A percentile compares a stretch with the other conserved stretches of the same genome.
phyloP scores from a whole-genome alignment of 2,113 vertebrate species.

The Clarias macrocephalus region DNA sequence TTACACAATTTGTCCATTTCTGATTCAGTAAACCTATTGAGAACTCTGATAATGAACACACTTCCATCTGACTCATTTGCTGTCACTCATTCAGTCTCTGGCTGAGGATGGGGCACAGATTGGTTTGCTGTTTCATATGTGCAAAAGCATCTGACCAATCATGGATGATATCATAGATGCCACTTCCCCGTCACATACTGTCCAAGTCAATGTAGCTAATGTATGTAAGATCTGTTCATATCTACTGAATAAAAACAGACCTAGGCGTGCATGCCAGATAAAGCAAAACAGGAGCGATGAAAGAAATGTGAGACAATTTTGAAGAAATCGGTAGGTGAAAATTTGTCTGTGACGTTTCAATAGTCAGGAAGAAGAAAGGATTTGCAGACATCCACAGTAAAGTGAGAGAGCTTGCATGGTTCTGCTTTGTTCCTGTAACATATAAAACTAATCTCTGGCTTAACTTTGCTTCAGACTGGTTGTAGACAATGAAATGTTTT shows the following conservation, averaged over 20 bases:
- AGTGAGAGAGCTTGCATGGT: background rate
- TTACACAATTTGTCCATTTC: too few relatives aligned
- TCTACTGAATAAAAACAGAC: background rate
- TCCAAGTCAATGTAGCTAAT: too few relatives aligned
- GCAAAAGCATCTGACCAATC: too few relatives aligned
- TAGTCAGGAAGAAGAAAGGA: background rate
- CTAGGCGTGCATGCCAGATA: background rate
- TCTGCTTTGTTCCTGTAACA: background rate
- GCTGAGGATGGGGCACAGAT: too few relatives aligned
- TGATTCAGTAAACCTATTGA: too few relatives aligned
- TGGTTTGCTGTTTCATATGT: too few relatives aligned
- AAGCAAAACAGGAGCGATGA: background rate
- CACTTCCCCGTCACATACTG: too few relatives aligned
- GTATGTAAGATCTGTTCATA: background rate
- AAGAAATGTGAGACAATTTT: too few relatives aligned
- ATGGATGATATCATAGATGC: too few relatives aligned
- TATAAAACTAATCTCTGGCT: background rate
- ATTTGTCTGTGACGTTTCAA: background rate
- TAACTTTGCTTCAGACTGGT: background rate
- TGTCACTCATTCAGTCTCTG: too few relatives aligned
- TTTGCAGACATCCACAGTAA: background rate
- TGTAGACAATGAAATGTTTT: background rate
- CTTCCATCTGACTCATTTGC: too few relatives aligned
- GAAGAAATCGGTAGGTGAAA: background rate
- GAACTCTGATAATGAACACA: too few relatives aligned